Percentiles rank a stretch among this genome's conserved stretches.
These are phyloP conservation scores for Microplitis manilae DNA, from an alignment of 2,888 invertebrate genomes.

Conservation along the genomic window DNA sequence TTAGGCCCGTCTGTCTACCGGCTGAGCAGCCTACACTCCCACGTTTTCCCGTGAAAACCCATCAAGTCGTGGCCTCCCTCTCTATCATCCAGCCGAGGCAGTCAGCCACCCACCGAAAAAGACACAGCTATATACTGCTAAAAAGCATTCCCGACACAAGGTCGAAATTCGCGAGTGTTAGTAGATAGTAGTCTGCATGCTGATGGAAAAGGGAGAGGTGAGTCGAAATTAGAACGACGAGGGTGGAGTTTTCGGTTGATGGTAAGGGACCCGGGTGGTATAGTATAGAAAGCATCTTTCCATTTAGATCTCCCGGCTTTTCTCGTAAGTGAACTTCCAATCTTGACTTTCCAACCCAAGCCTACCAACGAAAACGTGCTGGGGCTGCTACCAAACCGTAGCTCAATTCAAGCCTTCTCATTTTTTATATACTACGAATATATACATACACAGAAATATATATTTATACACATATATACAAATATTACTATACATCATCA, in stretches of 20 bases:
- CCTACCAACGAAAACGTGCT: neutral
- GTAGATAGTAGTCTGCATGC: conserved; percentile 10
- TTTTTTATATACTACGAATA: conserved; percentile 5
- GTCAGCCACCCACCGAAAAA: neutral
- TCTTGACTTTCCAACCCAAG: conserved; percentile 38
- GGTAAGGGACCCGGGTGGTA: neutral
- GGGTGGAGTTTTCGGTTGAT: conserved; percentile 33
- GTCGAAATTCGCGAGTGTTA: conserved; percentile 8
- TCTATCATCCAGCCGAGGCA: neutral
- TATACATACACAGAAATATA: neutral
- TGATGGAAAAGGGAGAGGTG: conserved; percentile 36
- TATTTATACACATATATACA: neutral
- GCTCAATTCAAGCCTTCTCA: conserved; percentile 19
- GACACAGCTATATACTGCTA: neutral
- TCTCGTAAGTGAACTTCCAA: conserved; percentile 43
- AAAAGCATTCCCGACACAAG: neutral
- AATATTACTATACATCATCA: neutral
- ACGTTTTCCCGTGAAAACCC: conserved; percentile 31
- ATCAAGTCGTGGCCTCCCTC: neutral
- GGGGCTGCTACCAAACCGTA: conserved; percentile 17
- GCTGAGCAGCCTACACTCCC: conserved; percentile 36
- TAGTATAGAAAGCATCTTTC: conserved; percentile 36
- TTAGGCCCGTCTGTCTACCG: conserved; percentile 46
- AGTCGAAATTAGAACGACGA: conserved; percentile 46
- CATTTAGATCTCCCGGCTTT: conserved; percentile 42